phyloP scores from a whole-genome alignment of 2,888 invertebrate species.

The Cordilura impudica region DNA sequence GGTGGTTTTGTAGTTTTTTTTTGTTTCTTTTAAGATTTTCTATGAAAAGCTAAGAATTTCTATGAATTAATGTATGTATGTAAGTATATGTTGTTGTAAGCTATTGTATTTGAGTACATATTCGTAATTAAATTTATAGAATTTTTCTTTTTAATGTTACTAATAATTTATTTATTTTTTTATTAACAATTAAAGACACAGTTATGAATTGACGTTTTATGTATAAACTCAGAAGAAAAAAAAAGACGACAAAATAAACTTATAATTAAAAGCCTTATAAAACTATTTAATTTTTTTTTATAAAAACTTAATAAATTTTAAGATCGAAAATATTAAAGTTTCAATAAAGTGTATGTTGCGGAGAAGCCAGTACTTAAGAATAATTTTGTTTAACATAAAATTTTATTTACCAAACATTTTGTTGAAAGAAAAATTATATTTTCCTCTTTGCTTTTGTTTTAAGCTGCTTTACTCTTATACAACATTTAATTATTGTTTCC shows the following conservation, averaged over 20 bases:
- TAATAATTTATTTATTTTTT: not conserved
- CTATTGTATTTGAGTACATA: not conserved
- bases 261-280: constrained; percentile 2
- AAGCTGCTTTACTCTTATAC: constrained; percentile 24
- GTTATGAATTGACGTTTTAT: constrained; percentile 60
- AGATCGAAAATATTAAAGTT: no score
- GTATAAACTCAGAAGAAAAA: constrained; percentile 18
- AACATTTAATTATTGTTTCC: not conserved
- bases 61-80: constrained; percentile 19
- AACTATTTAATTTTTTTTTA: no score
- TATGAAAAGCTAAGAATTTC: constrained; percentile 27
- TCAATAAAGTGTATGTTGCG: not conserved
- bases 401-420: not conserved
- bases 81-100: not conserved
- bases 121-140: constrained; percentile 11
- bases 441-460: constrained; percentile 10
- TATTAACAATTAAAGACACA: constrained; percentile 57
- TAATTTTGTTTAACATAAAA: not conserved
- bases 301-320: not conserved
- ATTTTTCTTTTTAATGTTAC: constrained; percentile 18
- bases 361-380: not conserved
- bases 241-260: not conserved
- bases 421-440: constrained; percentile 33
- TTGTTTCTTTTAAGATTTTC: constrained; percentile 16
- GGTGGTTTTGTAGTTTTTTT: constrained; percentile 49